A percentile compares a stretch with the other conserved stretches of the same genome.
These are phyloP conservation scores for Tetrapedia diversipes DNA, from an alignment of 2,888 invertebrate genomes.

Conservation along the genomic window DNA sequence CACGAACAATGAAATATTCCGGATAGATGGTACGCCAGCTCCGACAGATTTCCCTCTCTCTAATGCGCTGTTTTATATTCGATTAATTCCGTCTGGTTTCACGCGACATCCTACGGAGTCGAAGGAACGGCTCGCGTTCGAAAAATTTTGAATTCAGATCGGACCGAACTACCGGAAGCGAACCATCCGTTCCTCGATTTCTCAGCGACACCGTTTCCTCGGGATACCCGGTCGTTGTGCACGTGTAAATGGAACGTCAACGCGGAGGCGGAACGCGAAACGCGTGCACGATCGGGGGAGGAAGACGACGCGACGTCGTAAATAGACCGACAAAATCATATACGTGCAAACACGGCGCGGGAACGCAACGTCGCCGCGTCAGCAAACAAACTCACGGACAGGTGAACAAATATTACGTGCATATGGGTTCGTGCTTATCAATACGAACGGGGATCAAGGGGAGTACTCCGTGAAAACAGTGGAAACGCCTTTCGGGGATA, in stretches of 20 bases:
- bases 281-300: slow-evolving; percentile 16
- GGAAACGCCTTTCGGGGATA: neutral
- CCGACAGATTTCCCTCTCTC: slow-evolving; percentile 13
- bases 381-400: slow-evolving; percentile 38
- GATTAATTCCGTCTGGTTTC: slow-evolving; percentile 67
- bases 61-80: slow-evolving; percentile 69
- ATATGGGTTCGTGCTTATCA: slow-evolving; percentile 25
- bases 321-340: slow-evolving; percentile 49
- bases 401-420: slow-evolving; percentile 48
- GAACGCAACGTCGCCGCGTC: slow-evolving; percentile 1
- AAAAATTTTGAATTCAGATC: slow-evolving; percentile 62
- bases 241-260: slow-evolving; percentile 9
- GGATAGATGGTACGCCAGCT: neutral
- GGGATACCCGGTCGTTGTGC: neutral
- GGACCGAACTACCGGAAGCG: neutral
- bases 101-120: slow-evolving; percentile 40
- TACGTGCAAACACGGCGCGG: slow-evolving; percentile 7
- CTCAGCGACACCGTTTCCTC: neutral
- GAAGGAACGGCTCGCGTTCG: neutral
- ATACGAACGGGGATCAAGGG: slow-evolving; percentile 7
- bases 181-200: neutral
- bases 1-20: slow-evolving; percentile 32
- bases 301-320: slow-evolving; percentile 26
- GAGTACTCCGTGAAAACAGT: neutral
- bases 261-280: neutral